A percentile compares a stretch with the other conserved stretches of the same genome.
phyloP scores from a whole-genome alignment of 2,888 invertebrate genomes.

The Dromius quadrimaculatus region DNA sequence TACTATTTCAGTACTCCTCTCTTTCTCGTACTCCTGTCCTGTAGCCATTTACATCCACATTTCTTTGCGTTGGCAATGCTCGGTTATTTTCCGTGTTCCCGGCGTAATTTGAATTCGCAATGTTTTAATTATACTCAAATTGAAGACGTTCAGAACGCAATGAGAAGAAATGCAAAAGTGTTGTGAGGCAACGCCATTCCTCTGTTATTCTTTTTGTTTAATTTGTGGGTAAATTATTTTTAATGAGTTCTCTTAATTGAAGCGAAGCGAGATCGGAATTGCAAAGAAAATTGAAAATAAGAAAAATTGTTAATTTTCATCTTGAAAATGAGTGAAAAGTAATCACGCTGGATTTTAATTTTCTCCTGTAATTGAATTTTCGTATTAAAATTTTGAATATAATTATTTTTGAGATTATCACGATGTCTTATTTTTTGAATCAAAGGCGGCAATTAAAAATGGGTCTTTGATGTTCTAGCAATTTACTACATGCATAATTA shows the following conservation, averaged over 20 bases:
- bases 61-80: constrained; percentile 1
- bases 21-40: neutral
- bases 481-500: constrained; percentile 22
- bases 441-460: neutral
- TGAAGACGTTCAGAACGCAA: neutral
- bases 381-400: constrained; percentile 17
- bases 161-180: constrained; percentile 11
- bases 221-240: constrained; percentile 43
- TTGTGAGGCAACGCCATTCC: constrained; percentile 9
- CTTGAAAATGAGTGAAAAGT: constrained; percentile 25
- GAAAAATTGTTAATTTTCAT: constrained; percentile 36
- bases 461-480: constrained; percentile 8
- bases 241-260: constrained; percentile 45
- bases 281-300: constrained; percentile 38
- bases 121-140: constrained; percentile 48
- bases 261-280: constrained; percentile 25
- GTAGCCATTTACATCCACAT: neutral
- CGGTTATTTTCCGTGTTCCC: constrained; percentile 48
- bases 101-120: constrained; percentile 50
- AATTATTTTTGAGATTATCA: constrained; percentile 28
- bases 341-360: constrained; percentile 24
- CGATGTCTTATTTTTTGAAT: constrained; percentile 4
- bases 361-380: constrained; percentile 25
- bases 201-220: constrained; percentile 43
- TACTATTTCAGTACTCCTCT: too few species aligned